Evolutionary conservation across 2,113 vertebrate genomes (phyloP), one percentile per base, ranked within the genome.

Genomic region (Syngnathus typhle): DNA sequence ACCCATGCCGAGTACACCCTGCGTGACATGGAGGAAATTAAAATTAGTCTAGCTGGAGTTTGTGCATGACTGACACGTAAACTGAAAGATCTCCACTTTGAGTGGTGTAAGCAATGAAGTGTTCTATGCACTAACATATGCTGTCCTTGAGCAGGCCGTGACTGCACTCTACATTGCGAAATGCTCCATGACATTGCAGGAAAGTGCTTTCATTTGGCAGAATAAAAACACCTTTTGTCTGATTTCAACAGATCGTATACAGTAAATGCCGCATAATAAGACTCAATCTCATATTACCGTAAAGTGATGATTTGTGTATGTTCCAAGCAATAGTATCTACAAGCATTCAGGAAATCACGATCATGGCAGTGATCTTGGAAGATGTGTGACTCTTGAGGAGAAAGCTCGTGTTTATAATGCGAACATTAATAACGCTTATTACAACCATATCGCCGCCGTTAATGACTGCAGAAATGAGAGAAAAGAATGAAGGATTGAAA

Each of bases 71-170:
- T 32, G 27, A 3, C 27, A 32, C 27, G 3, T 32, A 32, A 32
- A 32, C 27, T 32, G 27, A 32, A 32, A 3, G 27, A 32, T 32
- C 27, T 32, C 27, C 27, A 32, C 27, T 32, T 32, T 32, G 27
- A 58, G 10, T 21, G 9, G 6, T 51, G 46, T 62, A 21, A 2
- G 47, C 52, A 19, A n/a, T 18, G 11, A 41, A 41, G 68, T 60
- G 59, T 32, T 32, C 32, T 32, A 59, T 18, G 15, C 59, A 39
- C n/a, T 46, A 39, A 18, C 39, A 59, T 23, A 41, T 69, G 61
- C 37, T 12, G 11, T 62, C 72, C 79, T 75, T 75, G 60, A 70
- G 60, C 70, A 2, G 23, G 59, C 36, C 64, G 44, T 12, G 46
- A 44, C 41, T 27, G 70, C 58, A 52, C 64, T 64, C 49, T 51